Base-by-base conservation (phyloP, 2,888 invertebrate genomes). In the Troides oblongomaculatus region DNA sequence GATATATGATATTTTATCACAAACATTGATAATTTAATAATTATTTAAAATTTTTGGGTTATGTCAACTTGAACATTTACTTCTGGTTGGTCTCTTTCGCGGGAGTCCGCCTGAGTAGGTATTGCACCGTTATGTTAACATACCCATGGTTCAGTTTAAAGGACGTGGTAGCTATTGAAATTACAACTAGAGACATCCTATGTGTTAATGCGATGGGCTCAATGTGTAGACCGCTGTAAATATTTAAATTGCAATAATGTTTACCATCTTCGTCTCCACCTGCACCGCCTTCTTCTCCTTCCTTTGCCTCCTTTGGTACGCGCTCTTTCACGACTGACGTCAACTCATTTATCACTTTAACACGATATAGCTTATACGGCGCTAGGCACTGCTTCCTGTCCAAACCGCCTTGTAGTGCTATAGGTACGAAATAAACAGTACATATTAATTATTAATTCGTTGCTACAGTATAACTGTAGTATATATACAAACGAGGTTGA, bases 301-400 rank as follows among this genome's bases (percentile, higher is more conserved):
- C 77, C 68, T 75, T 81, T 1, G 73, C 23, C 14, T 58, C 57
- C n/a, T 58, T 58, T 1, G 57, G 57, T n/a, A 58, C 57, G 12
- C 57, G 21, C 70, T 90, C 90, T 74, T 85, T 87, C 7, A 90
- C 70, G 2, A 82, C 69, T 0, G 86, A 78, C 0, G 92, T 92
- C 8, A 92, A 77, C 68, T 92, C 92, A 67, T 92, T 92, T 73
- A 78, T 82, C 8, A 92, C 80, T 61, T 77, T 87, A 46, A 89
- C 90, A 0, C 90, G 86, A 73, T 90, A 92, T 70, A 92, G 69
- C 76, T 89, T 89, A 82, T 90, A 91, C 0, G 92, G 92, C 0
- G 89, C 84, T 1, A 90, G 74, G 70, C 84, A 83, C 62, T 92
- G 92, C 74, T 88, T 88, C 67, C 74, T 78, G 70, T 89, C 85